Evolutionary conservation across 92 coral and sea anemone species (phyloP), one percentile per base, ranked within the genome.

Genomic region (Heteractis magnifica): DNA sequence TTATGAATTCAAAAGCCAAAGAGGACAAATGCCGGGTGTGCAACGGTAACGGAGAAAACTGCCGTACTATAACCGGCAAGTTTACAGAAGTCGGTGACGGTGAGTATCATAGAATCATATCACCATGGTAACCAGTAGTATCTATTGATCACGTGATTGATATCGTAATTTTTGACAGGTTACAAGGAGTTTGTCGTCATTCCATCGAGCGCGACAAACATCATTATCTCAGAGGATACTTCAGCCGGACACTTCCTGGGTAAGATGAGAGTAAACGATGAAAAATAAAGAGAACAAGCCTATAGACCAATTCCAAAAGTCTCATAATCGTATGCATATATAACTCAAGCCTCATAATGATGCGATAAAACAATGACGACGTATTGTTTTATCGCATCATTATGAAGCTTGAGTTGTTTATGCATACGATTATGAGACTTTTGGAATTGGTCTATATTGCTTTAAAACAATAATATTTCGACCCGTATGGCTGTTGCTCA

Each of bases 11-110:
- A 19, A 88, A 65, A 19, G 98, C 99, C 6, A 89, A 90, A 75
- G 99, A 96, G 78, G 99, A 96, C 92, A 94, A 96, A 79, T 96
- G 99, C 76, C 94, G 98, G 34, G 97, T 92, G 81, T 96, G 99
- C 75, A 96, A 92, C 65, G 99, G 99, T 19, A 87, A 90, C 52
- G 98, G 98, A 60, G 90, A 81, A 58, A 96, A 90, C 84, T 96
- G 99, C 73, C 90, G 87, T 78, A 92, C 97, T 5, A 82, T 92
- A 23, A 81, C 81, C 65, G 94, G 93, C 52, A 60, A 71, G 41
- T 92, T 86, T 79, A 72, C 51, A 11, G 89, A 82, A 53, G 84
- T 77, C 52, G 92, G 97, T 21, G 93, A 91, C 20, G 94, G 97
- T 93, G 73, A 86, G 91, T 59, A 59, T 20, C 9, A 51, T n/a